phyloP scores from a whole-genome alignment of 2,113 vertebrate genomes.

The Leptosomus discolor region DNA sequence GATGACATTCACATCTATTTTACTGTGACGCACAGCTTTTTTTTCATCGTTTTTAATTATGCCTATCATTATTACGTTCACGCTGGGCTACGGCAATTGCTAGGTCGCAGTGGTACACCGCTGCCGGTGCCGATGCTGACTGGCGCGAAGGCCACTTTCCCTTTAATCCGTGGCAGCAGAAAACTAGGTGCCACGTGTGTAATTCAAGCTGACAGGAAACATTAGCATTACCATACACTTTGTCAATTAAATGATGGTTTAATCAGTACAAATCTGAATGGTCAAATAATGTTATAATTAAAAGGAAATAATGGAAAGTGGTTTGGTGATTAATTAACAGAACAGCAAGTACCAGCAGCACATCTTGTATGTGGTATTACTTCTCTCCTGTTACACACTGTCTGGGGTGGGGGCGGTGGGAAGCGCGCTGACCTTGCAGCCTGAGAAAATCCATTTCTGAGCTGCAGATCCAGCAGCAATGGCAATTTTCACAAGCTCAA shows the following conservation, averaged over 20 bases:
- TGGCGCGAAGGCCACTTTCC: not conserved
- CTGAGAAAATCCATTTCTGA: constrained; percentile 31
- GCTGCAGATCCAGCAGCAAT: constrained; percentile 29
- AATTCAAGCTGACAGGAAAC: constrained; percentile 75
- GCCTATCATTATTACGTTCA: not conserved
- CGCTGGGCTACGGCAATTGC: not conserved
- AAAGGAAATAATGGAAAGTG: constrained; percentile 75
- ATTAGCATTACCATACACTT: constrained; percentile 64
- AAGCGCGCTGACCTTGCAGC: constrained; percentile 33
- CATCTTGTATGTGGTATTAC: constrained; percentile 18
- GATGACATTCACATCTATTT: not conserved
- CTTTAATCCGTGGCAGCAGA: not conserved
- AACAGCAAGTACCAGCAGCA: constrained; percentile 53
- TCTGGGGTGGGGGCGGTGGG: not conserved
- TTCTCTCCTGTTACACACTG: not conserved
- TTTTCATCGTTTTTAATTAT: not conserved
- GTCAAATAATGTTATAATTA: constrained; percentile 81
- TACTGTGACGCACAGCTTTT: not conserved
- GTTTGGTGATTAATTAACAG: constrained; percentile 72
- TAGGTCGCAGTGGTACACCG: not conserved
- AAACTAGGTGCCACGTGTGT: constrained; percentile 37
- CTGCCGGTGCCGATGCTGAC: not conserved
- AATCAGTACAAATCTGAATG: constrained; percentile 75
- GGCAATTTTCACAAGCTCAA: constrained; percentile 47
- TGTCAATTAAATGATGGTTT: constrained; percentile 78